Percentiles rank a stretch among this genome's conserved stretches.
phyloP scores from a whole-genome alignment of 2,113 vertebrate species.

The Thalassoma bifasciatum region DNA sequence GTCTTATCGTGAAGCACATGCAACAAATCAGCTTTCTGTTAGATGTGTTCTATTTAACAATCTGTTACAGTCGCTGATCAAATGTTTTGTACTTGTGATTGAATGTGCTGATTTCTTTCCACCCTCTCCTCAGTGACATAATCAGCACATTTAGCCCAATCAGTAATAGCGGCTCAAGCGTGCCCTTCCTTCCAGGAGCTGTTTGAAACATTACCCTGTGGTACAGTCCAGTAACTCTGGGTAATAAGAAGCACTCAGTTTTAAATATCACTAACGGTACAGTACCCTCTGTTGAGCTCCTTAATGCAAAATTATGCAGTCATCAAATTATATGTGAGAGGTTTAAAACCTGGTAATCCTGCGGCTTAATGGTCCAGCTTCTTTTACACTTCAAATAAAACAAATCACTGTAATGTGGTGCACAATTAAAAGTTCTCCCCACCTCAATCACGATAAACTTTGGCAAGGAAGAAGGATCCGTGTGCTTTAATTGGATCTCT shows the following conservation, averaged over 20 bases:
- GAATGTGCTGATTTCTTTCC: constrained; percentile 31
- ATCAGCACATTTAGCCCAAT: constrained; percentile 60
- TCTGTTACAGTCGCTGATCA: constrained; percentile 3
- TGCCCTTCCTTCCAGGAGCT: constrained; percentile 40
- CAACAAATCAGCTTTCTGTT: no score
- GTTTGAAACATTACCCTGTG: constrained; percentile 46
- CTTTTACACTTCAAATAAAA: constrained; percentile 46
- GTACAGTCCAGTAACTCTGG: constrained; percentile 45
- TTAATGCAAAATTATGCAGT: constrained; percentile 63
- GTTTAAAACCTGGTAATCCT: constrained; percentile 53
- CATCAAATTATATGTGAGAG: constrained; percentile 59
- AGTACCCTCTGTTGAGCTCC: constrained; percentile 42
- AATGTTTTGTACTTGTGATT: constrained; percentile 17
- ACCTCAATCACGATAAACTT: constrained; percentile 27
- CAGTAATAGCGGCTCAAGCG: constrained; percentile 45
- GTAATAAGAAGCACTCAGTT: constrained; percentile 46
- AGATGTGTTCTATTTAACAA: no score
- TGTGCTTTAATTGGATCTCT: constrained; percentile 20
- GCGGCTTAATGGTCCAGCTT: constrained; percentile 52
- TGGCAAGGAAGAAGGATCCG: constrained; percentile 3
- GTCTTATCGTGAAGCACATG: no score
- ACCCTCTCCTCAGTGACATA: constrained; percentile 28
- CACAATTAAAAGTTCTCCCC: constrained; percentile 33
- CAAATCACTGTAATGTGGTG: constrained; percentile 35
- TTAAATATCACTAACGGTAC: constrained; percentile 43